These are phyloP conservation scores for Verasper variegatus DNA, from an alignment of 2,113 vertebrate genomes.

Conservation along the genomic window DNA sequence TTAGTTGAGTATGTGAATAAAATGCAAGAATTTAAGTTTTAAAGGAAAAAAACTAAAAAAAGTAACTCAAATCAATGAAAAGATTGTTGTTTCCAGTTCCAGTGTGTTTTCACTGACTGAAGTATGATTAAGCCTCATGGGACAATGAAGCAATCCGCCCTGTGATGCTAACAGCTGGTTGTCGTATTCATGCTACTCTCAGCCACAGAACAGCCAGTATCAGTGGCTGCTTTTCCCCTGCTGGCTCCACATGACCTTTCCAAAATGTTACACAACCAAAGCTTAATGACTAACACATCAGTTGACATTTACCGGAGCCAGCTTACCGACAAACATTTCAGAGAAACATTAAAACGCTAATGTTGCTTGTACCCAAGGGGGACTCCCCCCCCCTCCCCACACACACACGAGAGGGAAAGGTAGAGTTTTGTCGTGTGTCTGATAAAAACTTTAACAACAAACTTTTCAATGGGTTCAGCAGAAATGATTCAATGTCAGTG, in stretches of 20 bases:
- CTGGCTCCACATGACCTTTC: slow-evolving; percentile 77
- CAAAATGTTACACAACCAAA: slow-evolving; percentile 63
- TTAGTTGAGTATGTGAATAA: neutral
- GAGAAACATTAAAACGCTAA: slow-evolving; percentile 63
- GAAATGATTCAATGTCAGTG: neutral
- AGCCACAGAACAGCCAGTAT: slow-evolving; percentile 41
- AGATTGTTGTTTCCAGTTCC: neutral
- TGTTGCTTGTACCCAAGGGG: slow-evolving; percentile 41
- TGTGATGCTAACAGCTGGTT: slow-evolving; percentile 9
- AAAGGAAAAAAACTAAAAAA: no score
- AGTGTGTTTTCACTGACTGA: slow-evolving; percentile 1
- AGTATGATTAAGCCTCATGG: slow-evolving; percentile 6
- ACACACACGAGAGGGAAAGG: slow-evolving; percentile 17
- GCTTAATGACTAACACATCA: slow-evolving; percentile 75
- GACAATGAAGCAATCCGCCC: slow-evolving; percentile 26
- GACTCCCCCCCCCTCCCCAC: neutral
- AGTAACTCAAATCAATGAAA: no score
- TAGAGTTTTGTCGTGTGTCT: neutral
- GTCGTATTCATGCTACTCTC: slow-evolving; percentile 8
- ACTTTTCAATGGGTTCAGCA: neutral
- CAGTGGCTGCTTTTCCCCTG: slow-evolving; percentile 54
- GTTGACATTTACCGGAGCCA: slow-evolving; percentile 79
- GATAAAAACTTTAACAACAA: neutral
- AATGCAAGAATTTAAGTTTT: no score
- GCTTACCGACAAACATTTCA: slow-evolving; percentile 50